A percentile compares a stretch with the other conserved stretches of the same genome.
Conservation (phyloP, 1,140 invertebrate species). For the Callitettix versicolor region DNA sequence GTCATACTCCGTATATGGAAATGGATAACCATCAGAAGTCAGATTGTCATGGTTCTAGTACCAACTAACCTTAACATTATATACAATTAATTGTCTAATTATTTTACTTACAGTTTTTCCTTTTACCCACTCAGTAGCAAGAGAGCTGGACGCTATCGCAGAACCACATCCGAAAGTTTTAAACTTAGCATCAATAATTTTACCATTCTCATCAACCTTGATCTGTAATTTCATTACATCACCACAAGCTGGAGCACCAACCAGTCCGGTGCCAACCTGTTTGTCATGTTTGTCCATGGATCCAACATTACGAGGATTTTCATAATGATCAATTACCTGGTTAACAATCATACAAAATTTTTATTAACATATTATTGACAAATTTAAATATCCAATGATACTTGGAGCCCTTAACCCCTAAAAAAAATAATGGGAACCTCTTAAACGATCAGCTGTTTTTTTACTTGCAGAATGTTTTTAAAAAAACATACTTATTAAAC, state of each 20-base stretch:
- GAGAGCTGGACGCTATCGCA: slow-evolving; percentile 95
- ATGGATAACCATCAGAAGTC: no score
- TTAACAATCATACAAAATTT: slow-evolving; percentile 5
- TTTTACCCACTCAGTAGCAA: slow-evolving; percentile 99
- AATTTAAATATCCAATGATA: neutral
- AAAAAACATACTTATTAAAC: no score
- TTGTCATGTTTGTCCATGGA: slow-evolving; percentile 92
- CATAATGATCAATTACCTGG: slow-evolving; percentile 97
- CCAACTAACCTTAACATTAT: no score
- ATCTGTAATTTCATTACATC: slow-evolving; percentile 99
- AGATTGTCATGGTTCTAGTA: no score
- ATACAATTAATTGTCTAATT: no score
- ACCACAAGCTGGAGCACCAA: slow-evolving; percentile 97
- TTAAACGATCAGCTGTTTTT: no score
- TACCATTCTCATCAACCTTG: slow-evolving; percentile 83
- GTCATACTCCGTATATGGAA: no score
- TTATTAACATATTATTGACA: neutral
- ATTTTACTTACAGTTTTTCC: slow-evolving; percentile 72
- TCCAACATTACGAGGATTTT: slow-evolving; percentile 98
- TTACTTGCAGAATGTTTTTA: no score
- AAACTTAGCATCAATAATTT: slow-evolving; percentile 98
- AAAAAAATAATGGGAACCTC: neutral
- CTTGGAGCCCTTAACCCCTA: neutral
- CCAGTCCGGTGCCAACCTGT: slow-evolving; percentile 92
- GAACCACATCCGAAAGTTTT: slow-evolving; percentile 99